Percentiles rank a stretch among this genome's conserved stretches.
Evolutionary conservation across 2,113 vertebrate genomes (phyloP).

Genomic region (Parus major): DNA sequence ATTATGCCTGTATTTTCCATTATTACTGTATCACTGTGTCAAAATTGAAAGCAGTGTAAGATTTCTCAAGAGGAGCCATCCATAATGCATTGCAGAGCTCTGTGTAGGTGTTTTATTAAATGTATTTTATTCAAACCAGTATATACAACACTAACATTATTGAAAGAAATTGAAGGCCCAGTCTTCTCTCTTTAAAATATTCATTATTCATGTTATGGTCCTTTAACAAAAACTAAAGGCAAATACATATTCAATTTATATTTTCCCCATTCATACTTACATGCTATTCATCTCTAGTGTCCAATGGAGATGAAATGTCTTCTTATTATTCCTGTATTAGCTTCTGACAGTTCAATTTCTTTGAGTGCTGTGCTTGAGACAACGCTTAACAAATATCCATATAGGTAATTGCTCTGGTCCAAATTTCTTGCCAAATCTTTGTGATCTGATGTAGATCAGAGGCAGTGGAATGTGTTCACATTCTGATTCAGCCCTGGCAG

Average conservation of each 20-base stretch:
- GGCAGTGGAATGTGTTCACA: conserved; percentile 33
- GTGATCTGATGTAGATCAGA: conserved; percentile 59
- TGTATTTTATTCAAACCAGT: conserved; percentile 74
- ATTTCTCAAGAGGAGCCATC: conserved; percentile 77
- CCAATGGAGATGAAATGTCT: conserved; percentile 74
- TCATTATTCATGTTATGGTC: conserved; percentile 76
- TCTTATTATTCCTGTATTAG: conserved; percentile 75
- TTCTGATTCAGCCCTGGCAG: conserved; percentile 35
- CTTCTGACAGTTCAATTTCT: conserved; percentile 81
- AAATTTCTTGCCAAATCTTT: conserved; percentile 74
- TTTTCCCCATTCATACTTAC: conserved; percentile 56
- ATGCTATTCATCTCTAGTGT: conserved; percentile 74
- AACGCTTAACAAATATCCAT: conserved; percentile 68
- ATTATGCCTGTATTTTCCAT: conserved; percentile 71
- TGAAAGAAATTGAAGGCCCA: conserved; percentile 77
- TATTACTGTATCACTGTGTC: conserved; percentile 75
- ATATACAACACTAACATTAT: conserved; percentile 79
- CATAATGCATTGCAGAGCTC: conserved; percentile 73
- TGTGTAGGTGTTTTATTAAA: conserved; percentile 76
- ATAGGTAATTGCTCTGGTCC: conserved; percentile 74
- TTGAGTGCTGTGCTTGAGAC: conserved; percentile 73
- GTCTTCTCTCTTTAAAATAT: conserved; percentile 71
- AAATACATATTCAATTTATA: conserved; percentile 70
- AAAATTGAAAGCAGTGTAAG: conserved; percentile 75
- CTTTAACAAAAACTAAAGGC: conserved; percentile 75